Evolutionary conservation across 2,888 invertebrate genomes (phyloP).

Genomic region (Drosophila niveifrons): DNA sequence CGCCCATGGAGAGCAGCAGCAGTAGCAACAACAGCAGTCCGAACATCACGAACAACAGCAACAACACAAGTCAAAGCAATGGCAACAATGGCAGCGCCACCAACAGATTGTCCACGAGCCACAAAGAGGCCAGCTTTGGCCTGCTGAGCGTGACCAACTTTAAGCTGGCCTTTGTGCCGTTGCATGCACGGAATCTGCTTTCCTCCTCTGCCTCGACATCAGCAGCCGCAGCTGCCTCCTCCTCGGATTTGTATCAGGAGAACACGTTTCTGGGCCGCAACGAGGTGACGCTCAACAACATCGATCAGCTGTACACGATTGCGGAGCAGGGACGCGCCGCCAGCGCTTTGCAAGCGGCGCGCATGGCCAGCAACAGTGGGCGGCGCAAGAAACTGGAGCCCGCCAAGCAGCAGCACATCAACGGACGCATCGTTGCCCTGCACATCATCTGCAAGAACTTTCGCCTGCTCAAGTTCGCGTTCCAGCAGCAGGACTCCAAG

Average conservation of each 20-base stretch:
- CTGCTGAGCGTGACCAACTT: conserved; percentile 96
- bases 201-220: not conserved
- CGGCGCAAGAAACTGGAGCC: conserved; percentile 81
- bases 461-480: conserved; percentile 94
- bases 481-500: conserved; percentile 88
- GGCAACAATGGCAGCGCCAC: conserved; percentile 87
- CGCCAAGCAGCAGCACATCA: conserved; percentile 83
- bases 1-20: conserved; percentile 87
- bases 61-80: conserved; percentile 9
- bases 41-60: not conserved
- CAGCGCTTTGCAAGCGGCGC: conserved; percentile 76
- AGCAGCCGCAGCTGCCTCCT: not conserved
- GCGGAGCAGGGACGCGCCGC: conserved; percentile 77
- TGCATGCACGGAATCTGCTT: conserved; percentile 48
- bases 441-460: conserved; percentile 89
- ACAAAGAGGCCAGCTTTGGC: conserved; percentile 92
- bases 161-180: conserved; percentile 94
- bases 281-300: conserved; percentile 85
- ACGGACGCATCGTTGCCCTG: conserved; percentile 84
- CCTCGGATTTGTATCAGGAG: conserved; percentile 79
- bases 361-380: conserved; percentile 61
- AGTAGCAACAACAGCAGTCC: conserved; percentile 51
- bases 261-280: conserved; percentile 83
- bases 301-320: conserved; percentile 84
- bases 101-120: conserved; percentile 84